These are phyloP conservation scores for Temnothorax ravouxi DNA, from an alignment of 2,888 invertebrate species.

Conservation along the genomic window DNA sequence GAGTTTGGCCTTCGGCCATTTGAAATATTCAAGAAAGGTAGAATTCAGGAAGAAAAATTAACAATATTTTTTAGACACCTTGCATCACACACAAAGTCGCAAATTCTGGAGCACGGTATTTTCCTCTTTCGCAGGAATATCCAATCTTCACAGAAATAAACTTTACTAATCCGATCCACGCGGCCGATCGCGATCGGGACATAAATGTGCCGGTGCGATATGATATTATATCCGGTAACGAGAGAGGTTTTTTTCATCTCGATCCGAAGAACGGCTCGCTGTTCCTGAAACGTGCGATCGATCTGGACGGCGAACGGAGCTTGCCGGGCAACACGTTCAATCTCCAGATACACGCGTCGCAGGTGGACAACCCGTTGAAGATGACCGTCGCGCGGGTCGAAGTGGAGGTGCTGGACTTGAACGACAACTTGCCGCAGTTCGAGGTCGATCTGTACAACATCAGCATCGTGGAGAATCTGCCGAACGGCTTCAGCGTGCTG, in stretches of 20 bases:
- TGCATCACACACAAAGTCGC: background rate
- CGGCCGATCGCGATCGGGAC: constrained; percentile 93
- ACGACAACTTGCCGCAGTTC: constrained; percentile 95
- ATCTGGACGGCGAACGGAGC: constrained; percentile 91
- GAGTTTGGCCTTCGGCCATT: background rate
- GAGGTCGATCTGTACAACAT: constrained; percentile 96
- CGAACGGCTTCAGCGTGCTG: constrained; percentile 92
- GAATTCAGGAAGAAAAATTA: background rate
- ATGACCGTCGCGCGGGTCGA: constrained; percentile 92
- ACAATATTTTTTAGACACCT: background rate
- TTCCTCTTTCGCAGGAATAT: constrained; percentile 86
- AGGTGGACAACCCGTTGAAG: constrained; percentile 92
- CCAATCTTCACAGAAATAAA: constrained; percentile 91
- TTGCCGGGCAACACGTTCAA: constrained; percentile 93
- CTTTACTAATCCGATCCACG: constrained; percentile 91
- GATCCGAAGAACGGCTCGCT: constrained; percentile 92
- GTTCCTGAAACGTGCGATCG: constrained; percentile 93
- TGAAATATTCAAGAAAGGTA: background rate
- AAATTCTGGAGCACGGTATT: background rate
- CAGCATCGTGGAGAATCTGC: constrained; percentile 96
- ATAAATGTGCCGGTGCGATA: constrained; percentile 92
- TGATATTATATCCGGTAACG: constrained; percentile 94
- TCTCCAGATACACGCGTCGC: constrained; percentile 92
- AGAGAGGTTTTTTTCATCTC: constrained; percentile 91
- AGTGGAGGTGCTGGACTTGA: constrained; percentile 91